These are phyloP conservation scores for Dinothrombium tinctorium DNA, from an alignment of 1,140 invertebrate species.

Conservation along the genomic window DNA sequence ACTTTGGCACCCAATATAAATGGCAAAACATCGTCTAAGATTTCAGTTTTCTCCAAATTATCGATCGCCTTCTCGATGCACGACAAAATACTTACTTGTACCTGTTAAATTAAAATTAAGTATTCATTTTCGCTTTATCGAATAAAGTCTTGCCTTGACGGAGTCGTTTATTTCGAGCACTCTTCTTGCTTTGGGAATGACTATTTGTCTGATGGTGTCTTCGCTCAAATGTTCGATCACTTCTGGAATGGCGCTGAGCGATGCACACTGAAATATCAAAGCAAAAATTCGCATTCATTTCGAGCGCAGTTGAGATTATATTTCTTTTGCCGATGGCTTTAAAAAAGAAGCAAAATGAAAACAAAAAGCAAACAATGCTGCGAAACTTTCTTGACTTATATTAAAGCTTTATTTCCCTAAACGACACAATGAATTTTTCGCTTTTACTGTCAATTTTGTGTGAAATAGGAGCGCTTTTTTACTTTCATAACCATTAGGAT, in stretches of 20 bases:
- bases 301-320: too few species aligned
- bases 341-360: too few species aligned
- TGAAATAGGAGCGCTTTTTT: too few species aligned
- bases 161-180: constrained; percentile 61
- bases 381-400: too few species aligned
- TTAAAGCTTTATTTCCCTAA: too few species aligned
- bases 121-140: too few species aligned
- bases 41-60: constrained; percentile 58
- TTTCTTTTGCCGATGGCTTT: too few species aligned
- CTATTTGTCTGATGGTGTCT: constrained; percentile 46
- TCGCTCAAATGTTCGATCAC: constrained; percentile 65
- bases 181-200: constrained; percentile 60
- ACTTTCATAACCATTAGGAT: too few species aligned
- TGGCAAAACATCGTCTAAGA: constrained; percentile 74
- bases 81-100: constrained; percentile 19
- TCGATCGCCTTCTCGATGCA: constrained; percentile 44
- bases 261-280: constrained; percentile 39
- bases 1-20: constrained; percentile 59
- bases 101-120: constrained; percentile 12
- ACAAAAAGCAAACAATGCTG: too few species aligned
- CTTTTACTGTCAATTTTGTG: too few species aligned
- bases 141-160: constrained; percentile 22
- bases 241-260: constrained; percentile 60
- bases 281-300: neutral
- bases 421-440: too few species aligned